These are phyloP conservation scores for Pseudopipra pipra DNA, from an alignment of 2,113 vertebrate species.

Conservation along the genomic window DNA sequence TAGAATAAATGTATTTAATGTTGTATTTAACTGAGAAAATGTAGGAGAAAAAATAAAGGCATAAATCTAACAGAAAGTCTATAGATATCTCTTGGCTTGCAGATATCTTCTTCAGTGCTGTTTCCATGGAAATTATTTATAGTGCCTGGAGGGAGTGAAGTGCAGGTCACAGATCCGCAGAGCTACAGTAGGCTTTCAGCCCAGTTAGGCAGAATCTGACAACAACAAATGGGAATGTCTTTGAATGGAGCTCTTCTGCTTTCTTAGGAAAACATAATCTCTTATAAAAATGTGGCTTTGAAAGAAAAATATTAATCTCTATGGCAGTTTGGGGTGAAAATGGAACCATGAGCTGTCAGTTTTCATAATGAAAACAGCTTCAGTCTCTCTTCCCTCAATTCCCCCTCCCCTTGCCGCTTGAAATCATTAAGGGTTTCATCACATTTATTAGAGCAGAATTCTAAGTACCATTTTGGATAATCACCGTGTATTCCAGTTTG, in stretches of 20 bases:
- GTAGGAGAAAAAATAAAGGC: background rate
- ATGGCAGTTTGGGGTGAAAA: background rate
- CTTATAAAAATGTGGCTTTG: constrained; percentile 26
- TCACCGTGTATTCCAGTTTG: background rate
- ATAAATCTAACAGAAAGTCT: constrained; percentile 47
- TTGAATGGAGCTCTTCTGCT: constrained; percentile 37
- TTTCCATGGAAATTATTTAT: constrained; percentile 82
- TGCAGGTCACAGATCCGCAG: constrained; percentile 40
- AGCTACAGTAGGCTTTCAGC: constrained; percentile 52
- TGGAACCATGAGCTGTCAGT: background rate
- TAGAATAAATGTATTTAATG: constrained; percentile 9
- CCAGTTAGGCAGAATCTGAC: constrained; percentile 45
- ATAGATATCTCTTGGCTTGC: constrained; percentile 56
- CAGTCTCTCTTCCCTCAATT: background rate
- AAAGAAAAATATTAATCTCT: constrained; percentile 41
- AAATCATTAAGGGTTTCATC: background rate
- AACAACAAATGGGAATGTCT: constrained; percentile 33
- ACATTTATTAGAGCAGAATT: background rate
- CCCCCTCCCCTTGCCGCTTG: background rate
- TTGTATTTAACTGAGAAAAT: constrained; percentile 32
- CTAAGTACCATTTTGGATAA: background rate
- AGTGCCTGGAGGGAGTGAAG: constrained; percentile 57
- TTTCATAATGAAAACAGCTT: constrained; percentile 22
- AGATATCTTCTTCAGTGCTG: constrained; percentile 65
- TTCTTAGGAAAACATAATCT: constrained; percentile 16